Evolutionary conservation across 1,140 invertebrate species (phyloP).

Genomic region (Orius insidiosus): DNA sequence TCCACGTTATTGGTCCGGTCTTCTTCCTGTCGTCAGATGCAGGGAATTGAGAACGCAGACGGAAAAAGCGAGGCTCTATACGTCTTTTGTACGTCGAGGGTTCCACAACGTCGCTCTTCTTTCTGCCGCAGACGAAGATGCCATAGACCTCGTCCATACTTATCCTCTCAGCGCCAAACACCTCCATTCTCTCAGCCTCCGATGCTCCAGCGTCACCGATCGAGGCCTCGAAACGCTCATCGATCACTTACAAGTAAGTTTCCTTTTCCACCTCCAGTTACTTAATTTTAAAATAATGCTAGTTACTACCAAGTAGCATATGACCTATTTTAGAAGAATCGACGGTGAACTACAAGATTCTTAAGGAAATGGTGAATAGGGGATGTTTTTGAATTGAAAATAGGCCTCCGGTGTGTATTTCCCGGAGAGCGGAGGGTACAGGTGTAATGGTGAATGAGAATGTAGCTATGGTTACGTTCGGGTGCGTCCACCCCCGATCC

Average conservation of each 20-base stretch:
- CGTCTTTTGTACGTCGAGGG: slow-evolving; percentile 61
- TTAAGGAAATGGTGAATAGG: no score
- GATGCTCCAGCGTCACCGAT: slow-evolving; percentile 76
- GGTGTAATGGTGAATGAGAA: no score
- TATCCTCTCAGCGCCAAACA: slow-evolving; percentile 68
- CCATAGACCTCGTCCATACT: slow-evolving; percentile 66
- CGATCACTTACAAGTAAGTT: slow-evolving; percentile 61
- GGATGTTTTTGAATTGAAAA: no score
- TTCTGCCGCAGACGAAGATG: slow-evolving; percentile 74
- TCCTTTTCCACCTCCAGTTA: no score
- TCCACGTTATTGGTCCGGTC: slow-evolving; percentile 64
- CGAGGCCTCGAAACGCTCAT: slow-evolving; percentile 67
- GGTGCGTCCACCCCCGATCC: no score
- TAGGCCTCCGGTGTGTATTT: no score
- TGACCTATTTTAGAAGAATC: no score
- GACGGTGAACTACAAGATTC: no score
- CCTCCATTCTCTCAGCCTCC: slow-evolving; percentile 59
- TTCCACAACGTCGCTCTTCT: slow-evolving; percentile 70
- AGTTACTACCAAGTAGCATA: no score
- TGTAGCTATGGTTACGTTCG: no score
- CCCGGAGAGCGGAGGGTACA: no score
- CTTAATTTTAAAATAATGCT: no score
- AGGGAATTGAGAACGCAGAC: slow-evolving; percentile 50
- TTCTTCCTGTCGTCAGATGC: slow-evolving; percentile 66
- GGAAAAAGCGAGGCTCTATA: slow-evolving; percentile 55